Evolutionary conservation across 2,113 vertebrate genomes (phyloP), one percentile per base, ranked within the genome.

Genomic region (Pelusios castaneus): DNA sequence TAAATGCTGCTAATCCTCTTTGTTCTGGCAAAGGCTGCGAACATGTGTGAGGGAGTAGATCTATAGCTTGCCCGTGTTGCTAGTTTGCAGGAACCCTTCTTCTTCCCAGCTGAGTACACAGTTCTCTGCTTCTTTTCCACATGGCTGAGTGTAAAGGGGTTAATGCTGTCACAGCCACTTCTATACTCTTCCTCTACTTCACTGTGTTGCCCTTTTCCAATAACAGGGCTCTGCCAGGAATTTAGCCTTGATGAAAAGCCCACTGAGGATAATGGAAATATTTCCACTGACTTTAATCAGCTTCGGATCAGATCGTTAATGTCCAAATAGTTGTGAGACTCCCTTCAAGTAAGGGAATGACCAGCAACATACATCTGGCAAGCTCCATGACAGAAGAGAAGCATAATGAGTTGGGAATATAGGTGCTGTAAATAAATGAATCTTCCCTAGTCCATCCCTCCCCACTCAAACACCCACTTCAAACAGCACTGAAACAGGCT

Each of bases 351-450:
- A 76, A 76, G 73, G 63, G 19, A 81, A 5, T 6, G 29, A 84
- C 14, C 43, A 54, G 2, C 82, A 56, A 11, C 16, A 43, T 0
- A 0, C 27, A 43, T 25, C 41, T 29, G 12, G 41, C 41, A 76
- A 76, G 22, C 41, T 76, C 73, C 41, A 76, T 45, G 11, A 14
- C 73, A 76, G 41, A 76, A 43, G 22, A 76, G 73, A 11, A 76
- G 24, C 13, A 76, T 9, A 76, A 11, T 29, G 73, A 45, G 24
- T 8, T 27, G 38, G 41, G 45, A 43, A 70, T 38, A 70, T 22
- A 38, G 63, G 41, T 67, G 4, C 13, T 43, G 16, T n/a, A 67
- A 22, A 4, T 13, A 78, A 41, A 55, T 25, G 77, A 0, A 0
- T 16, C 16, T 38, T 0, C 0, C 24, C 31, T 45, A 47, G 24